Evolutionary conservation across 2,888 invertebrate genomes (phyloP).

Genomic region (Tachina lurida): DNA sequence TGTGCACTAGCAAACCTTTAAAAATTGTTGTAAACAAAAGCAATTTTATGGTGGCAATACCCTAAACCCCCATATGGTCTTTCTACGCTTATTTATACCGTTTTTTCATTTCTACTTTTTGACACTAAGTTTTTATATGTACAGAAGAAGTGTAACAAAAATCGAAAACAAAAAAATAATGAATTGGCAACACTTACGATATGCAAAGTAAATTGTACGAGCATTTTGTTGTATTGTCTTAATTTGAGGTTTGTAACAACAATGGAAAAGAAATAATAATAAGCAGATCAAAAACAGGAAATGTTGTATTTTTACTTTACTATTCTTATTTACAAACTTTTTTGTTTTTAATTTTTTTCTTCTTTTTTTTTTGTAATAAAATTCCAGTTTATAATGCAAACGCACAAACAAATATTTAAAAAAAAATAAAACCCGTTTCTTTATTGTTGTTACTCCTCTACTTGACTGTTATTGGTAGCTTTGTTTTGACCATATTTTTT

Average conservation of each 20-base stretch:
- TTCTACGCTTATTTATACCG: too few species aligned
- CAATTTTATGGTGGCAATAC: too few species aligned
- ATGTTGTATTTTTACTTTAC: slow-evolving; percentile 57
- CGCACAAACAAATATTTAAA: slow-evolving; percentile 3
- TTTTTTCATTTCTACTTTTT: too few species aligned
- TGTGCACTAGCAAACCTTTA: too few species aligned
- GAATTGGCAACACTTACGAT: neutral
- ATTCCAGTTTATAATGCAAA: slow-evolving; percentile 42
- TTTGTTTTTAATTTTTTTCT: neutral
- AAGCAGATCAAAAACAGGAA: slow-evolving; percentile 65
- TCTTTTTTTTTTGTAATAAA: slow-evolving; percentile 29
- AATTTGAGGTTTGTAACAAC: slow-evolving; percentile 41
- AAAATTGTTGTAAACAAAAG: too few species aligned
- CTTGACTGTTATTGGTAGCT: slow-evolving; percentile 22
- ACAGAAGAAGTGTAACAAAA: too few species aligned
- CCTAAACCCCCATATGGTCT: too few species aligned
- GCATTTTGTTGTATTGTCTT: slow-evolving; percentile 19
- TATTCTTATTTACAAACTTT: slow-evolving; percentile 37
- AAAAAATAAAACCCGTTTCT: slow-evolving; percentile 51
- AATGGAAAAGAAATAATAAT: slow-evolving; percentile 11
- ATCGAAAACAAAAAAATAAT: too few species aligned
- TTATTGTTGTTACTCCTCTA: slow-evolving; percentile 59
- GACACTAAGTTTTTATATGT: too few species aligned
- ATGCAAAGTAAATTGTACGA: neutral
- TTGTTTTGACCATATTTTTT: slow-evolving; percentile 41